A percentile compares a stretch with the other conserved stretches of the same genome.
These are phyloP conservation scores for Helarctos malayanus DNA, from an alignment of 2,797 vertebrate genomes.

Conservation along the genomic window DNA sequence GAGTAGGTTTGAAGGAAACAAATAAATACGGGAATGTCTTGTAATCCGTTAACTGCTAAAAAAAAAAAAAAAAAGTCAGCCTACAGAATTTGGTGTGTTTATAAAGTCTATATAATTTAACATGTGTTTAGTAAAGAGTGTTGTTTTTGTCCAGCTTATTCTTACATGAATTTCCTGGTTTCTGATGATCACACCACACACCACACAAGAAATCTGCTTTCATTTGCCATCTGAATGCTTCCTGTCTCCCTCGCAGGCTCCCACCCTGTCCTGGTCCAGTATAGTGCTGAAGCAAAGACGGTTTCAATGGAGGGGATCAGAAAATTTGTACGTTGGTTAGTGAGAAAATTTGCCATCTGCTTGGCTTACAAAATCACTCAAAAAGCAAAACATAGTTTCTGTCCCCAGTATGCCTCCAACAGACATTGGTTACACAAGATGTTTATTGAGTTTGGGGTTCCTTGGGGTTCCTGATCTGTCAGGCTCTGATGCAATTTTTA, in stretches of 20 bases:
- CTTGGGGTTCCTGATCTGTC: not conserved
- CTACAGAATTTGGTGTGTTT: not conserved
- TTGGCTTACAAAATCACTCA: conserved; percentile 40
- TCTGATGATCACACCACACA: not conserved
- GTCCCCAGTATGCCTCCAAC: not conserved
- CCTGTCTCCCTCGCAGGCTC: not conserved
- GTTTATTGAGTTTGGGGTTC: not conserved
- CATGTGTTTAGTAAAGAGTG: not conserved
- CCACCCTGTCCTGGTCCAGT: not conserved
- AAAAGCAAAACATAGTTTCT: conserved; percentile 38
- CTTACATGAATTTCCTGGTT: not conserved
- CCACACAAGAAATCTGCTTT: not conserved
- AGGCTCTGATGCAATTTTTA: conserved; percentile 3
- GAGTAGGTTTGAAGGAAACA: not conserved
- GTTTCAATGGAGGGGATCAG: not conserved
- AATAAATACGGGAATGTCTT: conserved; percentile 14
- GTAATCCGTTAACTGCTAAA: not conserved
- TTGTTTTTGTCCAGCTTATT: not conserved
- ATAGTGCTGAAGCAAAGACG: not conserved
- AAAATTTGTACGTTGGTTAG: not conserved
- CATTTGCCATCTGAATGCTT: not conserved
- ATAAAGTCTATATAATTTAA: conserved; percentile 6
- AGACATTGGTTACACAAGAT: not conserved
- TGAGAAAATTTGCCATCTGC: not conserved
- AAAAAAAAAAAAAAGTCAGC: not conserved